These are phyloP conservation scores for Erethizon dorsatum DNA, from an alignment of 2,797 vertebrate genomes.

Conservation along the genomic window DNA sequence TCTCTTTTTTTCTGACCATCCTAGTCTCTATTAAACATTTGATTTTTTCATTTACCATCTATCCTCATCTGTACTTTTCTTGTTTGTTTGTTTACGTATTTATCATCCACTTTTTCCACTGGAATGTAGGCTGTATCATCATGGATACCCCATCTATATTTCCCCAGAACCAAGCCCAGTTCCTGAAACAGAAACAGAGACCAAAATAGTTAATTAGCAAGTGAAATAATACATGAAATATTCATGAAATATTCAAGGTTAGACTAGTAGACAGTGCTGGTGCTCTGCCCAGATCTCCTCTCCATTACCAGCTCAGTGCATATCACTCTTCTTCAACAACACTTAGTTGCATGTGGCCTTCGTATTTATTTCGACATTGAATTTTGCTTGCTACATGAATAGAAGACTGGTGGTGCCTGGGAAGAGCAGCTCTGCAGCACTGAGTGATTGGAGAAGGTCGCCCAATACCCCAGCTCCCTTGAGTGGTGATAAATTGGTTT, in stretches of 20 bases:
- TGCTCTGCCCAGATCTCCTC: neutral
- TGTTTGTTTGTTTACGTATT: neutral
- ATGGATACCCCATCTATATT: neutral
- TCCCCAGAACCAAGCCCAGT: neutral
- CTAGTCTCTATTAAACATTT: neutral
- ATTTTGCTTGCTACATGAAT: neutral
- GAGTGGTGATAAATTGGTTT: neutral
- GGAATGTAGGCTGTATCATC: neutral
- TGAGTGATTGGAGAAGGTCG: neutral
- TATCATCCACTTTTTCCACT: neutral
- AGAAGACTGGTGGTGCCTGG: neutral
- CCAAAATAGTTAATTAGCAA: neutral
- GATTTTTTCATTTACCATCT: constrained; percentile 5
- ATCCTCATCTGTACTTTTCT: neutral
- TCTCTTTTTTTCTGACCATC: neutral
- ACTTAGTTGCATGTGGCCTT: neutral
- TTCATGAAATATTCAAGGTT: neutral
- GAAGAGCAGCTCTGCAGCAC: neutral
- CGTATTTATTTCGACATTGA: neutral
- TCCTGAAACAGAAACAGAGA: neutral
- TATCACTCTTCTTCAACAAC: neutral
- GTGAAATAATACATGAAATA: neutral
- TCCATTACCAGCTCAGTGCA: neutral
- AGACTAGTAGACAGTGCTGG: neutral
- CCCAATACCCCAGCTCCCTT: neutral